Conservation (phyloP, 2,888 invertebrate species). For the Drosophila atripex region DNA sequence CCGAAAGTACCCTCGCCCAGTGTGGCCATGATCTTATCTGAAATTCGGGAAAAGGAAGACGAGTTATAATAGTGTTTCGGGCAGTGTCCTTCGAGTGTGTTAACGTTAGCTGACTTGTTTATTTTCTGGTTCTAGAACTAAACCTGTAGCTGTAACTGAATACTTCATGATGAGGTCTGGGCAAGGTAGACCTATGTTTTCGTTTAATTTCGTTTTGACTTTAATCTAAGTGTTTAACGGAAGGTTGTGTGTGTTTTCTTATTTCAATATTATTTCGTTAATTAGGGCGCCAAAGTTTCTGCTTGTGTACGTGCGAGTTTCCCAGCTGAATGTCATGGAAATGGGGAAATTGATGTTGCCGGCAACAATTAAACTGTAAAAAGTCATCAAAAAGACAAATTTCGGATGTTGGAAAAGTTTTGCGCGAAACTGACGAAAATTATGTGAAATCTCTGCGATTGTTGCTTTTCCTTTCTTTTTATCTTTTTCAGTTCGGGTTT, state of each 20-base stretch:
- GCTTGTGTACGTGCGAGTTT: constrained; percentile 23
- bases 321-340: constrained; percentile 12
- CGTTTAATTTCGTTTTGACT: constrained; percentile 42
- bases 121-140: constrained; percentile 50
- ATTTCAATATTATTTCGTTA: constrained; percentile 66
- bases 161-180: constrained; percentile 33
- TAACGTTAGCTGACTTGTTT: constrained; percentile 32
- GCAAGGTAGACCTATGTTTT: constrained; percentile 44
- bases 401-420: constrained; percentile 23
- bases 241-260: constrained; percentile 39
- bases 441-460: constrained; percentile 33
- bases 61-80: constrained; percentile 56
- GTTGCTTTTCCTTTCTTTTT: constrained; percentile 15
- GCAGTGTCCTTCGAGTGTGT: constrained; percentile 17
- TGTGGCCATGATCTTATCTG: constrained; percentile 99
- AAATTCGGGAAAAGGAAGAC: constrained; percentile 86
- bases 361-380: constrained; percentile 16
- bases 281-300: constrained; percentile 49
- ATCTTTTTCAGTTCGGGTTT: background rate
- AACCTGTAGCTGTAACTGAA: constrained; percentile 56
- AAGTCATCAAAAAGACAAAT: constrained; percentile 30
- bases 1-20: constrained; percentile 99
- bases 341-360: constrained; percentile 12
- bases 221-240: constrained; percentile 44
- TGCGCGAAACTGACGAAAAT: constrained; percentile 36